These are phyloP conservation scores for Holacanthus passer DNA, from an alignment of 2,113 vertebrate genomes.

Conservation along the genomic window DNA sequence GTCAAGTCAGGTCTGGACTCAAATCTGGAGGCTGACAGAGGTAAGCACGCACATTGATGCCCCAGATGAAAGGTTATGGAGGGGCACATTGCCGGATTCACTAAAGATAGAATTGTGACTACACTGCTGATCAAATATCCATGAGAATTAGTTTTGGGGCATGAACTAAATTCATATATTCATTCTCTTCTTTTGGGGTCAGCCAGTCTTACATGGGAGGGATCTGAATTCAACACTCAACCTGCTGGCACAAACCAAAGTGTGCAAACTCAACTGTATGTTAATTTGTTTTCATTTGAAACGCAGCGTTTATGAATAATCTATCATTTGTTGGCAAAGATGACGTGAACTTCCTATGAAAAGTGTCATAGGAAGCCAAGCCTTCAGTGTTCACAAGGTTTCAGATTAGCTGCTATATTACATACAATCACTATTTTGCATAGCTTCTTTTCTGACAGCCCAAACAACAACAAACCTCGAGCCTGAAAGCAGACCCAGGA, in stretches of 20 bases:
- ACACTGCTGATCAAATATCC: not conserved
- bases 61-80: not conserved
- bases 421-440: too few species aligned
- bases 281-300: not conserved
- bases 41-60: not conserved
- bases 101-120: not conserved
- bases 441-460: too few species aligned
- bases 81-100: not conserved
- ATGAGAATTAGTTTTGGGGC: not conserved
- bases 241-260: too few species aligned
- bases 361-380: too few species aligned
- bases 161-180: not conserved
- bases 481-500: not conserved
- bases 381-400: not conserved
- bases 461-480: not conserved
- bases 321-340: not conserved
- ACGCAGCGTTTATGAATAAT: not conserved
- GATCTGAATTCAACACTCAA: not conserved
- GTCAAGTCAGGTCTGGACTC: slow-evolving; percentile 12
- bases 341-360: not conserved
- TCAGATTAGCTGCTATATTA: not conserved
- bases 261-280: not conserved
- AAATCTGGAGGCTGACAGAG: slow-evolving; percentile 12
- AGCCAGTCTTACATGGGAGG: not conserved
- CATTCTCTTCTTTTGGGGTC: not conserved